Percentiles rank a stretch among this genome's conserved stretches.
These are phyloP conservation scores for Agriopis aurantiaria DNA, from an alignment of 2,888 invertebrate genomes.

Conservation along the genomic window DNA sequence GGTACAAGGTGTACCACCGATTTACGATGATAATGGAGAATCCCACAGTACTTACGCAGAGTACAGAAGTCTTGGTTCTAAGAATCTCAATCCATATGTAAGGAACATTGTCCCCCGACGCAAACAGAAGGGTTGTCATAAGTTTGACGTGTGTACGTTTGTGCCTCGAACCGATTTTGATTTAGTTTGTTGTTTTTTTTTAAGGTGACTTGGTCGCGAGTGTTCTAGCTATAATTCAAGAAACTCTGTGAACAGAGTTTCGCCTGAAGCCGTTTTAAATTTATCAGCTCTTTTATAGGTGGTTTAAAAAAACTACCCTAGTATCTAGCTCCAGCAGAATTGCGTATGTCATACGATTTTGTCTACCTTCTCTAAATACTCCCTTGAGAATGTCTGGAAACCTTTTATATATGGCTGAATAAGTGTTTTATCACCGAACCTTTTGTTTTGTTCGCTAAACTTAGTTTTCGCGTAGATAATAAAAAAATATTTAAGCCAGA, in stretches of 20 bases:
- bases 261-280: too few species aligned
- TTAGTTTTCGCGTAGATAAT: not conserved
- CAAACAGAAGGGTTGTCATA: too few species aligned
- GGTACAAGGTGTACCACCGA: slow-evolving; percentile 9
- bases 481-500: not conserved
- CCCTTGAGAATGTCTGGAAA: slow-evolving; percentile 26
- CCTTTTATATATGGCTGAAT: slow-evolving; percentile 26
- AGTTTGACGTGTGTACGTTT: too few species aligned
- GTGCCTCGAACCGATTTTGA: too few species aligned
- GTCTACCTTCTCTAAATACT: not conserved
- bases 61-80: not conserved
- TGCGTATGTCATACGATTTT: slow-evolving; percentile 18
- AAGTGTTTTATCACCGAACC: slow-evolving; percentile 10
- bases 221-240: too few species aligned
- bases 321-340: not conserved
- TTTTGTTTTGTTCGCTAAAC: slow-evolving; percentile 11
- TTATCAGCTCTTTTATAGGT: too few species aligned
- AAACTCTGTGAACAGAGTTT: too few species aligned
- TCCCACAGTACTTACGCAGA: not conserved
- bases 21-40: not conserved
- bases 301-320: too few species aligned
- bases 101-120: not conserved
- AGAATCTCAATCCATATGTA: slow-evolving; percentile 7
- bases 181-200: not conserved
- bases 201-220: too few species aligned